Evolutionary conservation across 2,888 invertebrate genomes (phyloP), one percentile per base, ranked within the genome.

Genomic region (Eupithecia exiguata): DNA sequence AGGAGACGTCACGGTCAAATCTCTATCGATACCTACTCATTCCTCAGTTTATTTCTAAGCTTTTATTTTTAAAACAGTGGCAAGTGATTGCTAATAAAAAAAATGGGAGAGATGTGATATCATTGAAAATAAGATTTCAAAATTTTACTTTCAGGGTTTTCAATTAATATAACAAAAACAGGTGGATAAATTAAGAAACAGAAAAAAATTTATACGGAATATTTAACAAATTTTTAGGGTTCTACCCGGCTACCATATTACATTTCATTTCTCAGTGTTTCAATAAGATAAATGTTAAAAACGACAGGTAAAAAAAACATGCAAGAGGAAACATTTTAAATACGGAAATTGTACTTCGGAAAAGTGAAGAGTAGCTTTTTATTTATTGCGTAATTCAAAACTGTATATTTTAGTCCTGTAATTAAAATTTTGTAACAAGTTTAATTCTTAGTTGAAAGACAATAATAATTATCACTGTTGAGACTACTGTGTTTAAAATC

Each of bases 401-500:
- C 58, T 58, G 5, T 58, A 25, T 14, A 25, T 58, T 21, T 10
- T 12, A 12, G 21, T 21, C 53, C 4, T 49, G 7, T 21, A 10
- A 21, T 53, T 5, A 12, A 53, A 49, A 49, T 9, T 58, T 58
- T 58, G 12, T 3, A 21, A 21, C 14, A 53, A 53, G 18, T 21
- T n/a, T 21, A 53, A 53, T 21, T 25, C 21, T 58, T 58, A 58
- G 25, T 58, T 58, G 18, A 66, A 25, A 66, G n/a, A 21, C 43
- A 66, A 21, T 43, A 40, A 82, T 83, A 82, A 84, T 85, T 84
- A 83, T 80, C 80, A 82, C 75, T 76, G 79, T 84, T 82, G 82
- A 83, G 81, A 78, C 80, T 81, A 76, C 79, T 81, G 80, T 81
- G 81, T 83, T 85, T 84, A 80, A 81, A 73, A 83, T 81, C 80